Evolutionary conservation across 1,140 invertebrate species (phyloP), one percentile per base, ranked within the genome.

Genomic region (Megalonaias nervosa): DNA sequence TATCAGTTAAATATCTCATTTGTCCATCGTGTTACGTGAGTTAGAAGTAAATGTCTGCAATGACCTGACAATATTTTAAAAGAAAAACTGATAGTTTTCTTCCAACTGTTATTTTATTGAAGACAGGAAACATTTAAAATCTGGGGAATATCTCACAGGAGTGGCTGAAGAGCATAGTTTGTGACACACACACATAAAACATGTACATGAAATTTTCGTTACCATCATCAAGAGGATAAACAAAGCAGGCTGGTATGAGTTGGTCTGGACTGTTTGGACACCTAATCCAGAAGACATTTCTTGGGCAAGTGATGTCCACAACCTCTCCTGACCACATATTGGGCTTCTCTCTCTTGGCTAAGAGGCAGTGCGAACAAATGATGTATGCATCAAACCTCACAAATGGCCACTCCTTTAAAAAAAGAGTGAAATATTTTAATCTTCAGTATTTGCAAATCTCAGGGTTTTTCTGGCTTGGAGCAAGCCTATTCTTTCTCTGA

Each of bases 171-270:
- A 31, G 26, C 26, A 31, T 2, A 31, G 26, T 31, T 31, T 31
- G 26, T 3, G 26, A 67, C 17, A 74, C 14, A 31, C 48, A 66
- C 17, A 79, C 61, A 17, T 57, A 19, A 15, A 19, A 74, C 21
- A 65, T 60, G 16, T 48, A n/a, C 13, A 26, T 68, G 2, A 56
- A 68, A 21, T 60, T 56, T 58, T 57, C 82, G n/a, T 70, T 79
- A 88, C 87, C 86, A 81, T 81, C 79, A 75, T 88, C 85, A 59
- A 89, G 79, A 38, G 85, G 86, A 58, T 84, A 85, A 1, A 89
- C 82, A 69, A 88, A 80, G 70, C 86, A 88, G 5, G 84, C 79
- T 26, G 88, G 88, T 23, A 89, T 80, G 21, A 66, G 48, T 1
- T 73, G 69, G 3, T 86, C 75, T 14, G 78, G 76, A 65, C 74